These are phyloP conservation scores for Dasyprocta punctata DNA, from an alignment of 2,113 vertebrate genomes.

Conservation along the genomic window DNA sequence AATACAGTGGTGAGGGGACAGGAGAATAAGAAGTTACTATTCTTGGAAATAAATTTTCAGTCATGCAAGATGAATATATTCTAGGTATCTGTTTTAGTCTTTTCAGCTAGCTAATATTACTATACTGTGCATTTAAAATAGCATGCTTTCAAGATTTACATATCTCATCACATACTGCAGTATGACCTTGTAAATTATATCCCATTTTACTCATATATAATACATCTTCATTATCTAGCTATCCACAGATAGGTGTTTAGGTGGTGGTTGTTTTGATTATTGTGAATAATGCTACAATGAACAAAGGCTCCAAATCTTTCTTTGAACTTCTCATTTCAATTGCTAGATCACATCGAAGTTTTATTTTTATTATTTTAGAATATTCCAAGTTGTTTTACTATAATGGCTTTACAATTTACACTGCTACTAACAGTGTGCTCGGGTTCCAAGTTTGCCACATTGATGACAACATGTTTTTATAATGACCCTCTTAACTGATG, in stretches of 20 bases:
- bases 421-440: background rate
- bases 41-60: background rate
- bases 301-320: background rate
- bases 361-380: background rate
- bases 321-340: background rate
- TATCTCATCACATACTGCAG: background rate
- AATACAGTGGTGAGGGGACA: background rate
- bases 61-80: background rate
- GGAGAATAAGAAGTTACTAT: background rate
- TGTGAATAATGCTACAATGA: background rate
- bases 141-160: background rate
- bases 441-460: background rate
- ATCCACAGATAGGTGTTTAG: background rate
- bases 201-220: background rate
- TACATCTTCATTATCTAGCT: background rate
- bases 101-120: background rate
- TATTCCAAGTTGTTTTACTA: background rate
- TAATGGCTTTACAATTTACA: background rate
- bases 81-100: background rate
- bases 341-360: background rate
- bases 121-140: background rate
- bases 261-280: background rate
- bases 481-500: background rate
- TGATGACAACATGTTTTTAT: background rate
- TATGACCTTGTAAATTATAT: background rate